These are phyloP conservation scores for Drosophila prostipennis DNA, from an alignment of 2,888 invertebrate genomes.

Conservation along the genomic window DNA sequence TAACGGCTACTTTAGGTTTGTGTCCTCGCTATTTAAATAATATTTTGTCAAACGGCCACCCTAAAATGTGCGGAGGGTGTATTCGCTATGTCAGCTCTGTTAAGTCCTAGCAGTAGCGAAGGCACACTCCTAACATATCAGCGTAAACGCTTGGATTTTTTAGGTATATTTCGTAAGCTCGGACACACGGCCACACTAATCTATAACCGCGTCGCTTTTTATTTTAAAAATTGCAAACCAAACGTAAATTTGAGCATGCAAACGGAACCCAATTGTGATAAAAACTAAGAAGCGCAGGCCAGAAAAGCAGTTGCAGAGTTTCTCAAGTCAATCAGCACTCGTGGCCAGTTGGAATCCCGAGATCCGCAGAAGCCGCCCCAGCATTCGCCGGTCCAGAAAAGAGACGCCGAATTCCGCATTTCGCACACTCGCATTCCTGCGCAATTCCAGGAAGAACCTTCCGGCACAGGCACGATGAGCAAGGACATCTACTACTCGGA, in stretches of 20 bases:
- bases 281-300: background rate
- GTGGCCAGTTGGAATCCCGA: background rate
- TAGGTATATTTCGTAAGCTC: too few relatives aligned
- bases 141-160: too few relatives aligned
- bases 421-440: conserved; percentile 1
- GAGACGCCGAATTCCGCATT: conserved; percentile 30
- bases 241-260: conserved; percentile 21
- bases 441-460: background rate
- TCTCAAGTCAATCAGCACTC: background rate
- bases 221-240: conserved; percentile 55
- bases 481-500: conserved; percentile 96
- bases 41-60: too few relatives aligned
- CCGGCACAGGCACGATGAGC: conserved; percentile 84
- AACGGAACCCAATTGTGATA: conserved; percentile 17
- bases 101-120: too few relatives aligned
- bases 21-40: too few relatives aligned
- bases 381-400: conserved; percentile 7
- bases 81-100: too few relatives aligned
- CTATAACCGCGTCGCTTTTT: conserved; percentile 7
- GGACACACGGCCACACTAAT: background rate
- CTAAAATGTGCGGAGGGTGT: too few relatives aligned
- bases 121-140: too few relatives aligned
- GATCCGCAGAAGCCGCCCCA: conserved; percentile 1
- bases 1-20: too few relatives aligned
- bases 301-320: conserved; percentile 41